Evolutionary conservation across 2,113 vertebrate genomes (phyloP), one percentile per base, ranked within the genome.

Genomic region (Morone saxatilis): DNA sequence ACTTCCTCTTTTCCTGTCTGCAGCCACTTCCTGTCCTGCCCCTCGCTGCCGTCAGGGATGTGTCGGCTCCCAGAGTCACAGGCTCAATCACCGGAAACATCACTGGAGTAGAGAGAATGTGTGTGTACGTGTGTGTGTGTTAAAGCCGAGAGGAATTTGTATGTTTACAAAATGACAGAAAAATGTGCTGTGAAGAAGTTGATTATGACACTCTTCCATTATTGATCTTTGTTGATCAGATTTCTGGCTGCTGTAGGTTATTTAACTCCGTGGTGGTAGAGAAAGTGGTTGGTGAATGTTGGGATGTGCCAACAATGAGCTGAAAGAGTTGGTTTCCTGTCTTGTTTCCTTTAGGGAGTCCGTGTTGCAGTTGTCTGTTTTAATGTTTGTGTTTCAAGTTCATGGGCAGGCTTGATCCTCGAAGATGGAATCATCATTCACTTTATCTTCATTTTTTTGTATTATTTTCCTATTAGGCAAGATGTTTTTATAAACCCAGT

Each of bases 1-100:
- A 82, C 89, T 92, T 94, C 92, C 92, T 84, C 74, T 81, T 86
- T 93, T 93, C 92, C 91, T 92, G 93, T 93, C 91, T 93, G 85
- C 88, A 71, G 70, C 78, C 86, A 78, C 90, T 93, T 94, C 93
- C 93, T 72, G 83, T 85, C 79, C 86, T 60, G 85, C 85, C 87
- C 72, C 83, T 80, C 45, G 11, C 71, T 78, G 91, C 78, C 81
- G 85, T 92, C 88, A 59, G 87, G 73, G 82, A 87, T 47, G 80
- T 73, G 79, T 78, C 25, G 76, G 87, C 83, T 90, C 86, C 78
- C 80, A 61, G 85, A 89, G 84, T 68, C 77, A 78, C 38, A 0
- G 81, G 53, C 74, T 89, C 88, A 93, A 92, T 92, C 81, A 38
- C 63, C 85, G 90, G 92, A 91, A 91, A 91, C 68, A 7, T 84